phyloP scores from a whole-genome alignment of 2,113 vertebrate genomes.

The Rhea pennata region DNA sequence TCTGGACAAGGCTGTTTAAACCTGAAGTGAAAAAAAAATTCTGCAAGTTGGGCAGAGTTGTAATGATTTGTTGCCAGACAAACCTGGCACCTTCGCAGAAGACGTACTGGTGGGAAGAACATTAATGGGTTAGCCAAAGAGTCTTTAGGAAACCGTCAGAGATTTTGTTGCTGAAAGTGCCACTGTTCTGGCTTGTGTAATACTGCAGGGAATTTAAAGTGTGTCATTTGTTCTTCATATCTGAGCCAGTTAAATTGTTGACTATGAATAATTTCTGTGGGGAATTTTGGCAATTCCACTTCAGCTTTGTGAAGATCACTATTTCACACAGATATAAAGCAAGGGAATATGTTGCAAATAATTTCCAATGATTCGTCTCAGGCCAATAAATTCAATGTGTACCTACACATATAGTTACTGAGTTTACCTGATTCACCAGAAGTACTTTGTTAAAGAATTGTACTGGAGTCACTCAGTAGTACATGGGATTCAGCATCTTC shows the following conservation, averaged over 20 bases:
- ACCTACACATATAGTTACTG: not conserved
- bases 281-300: not conserved
- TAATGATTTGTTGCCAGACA: rapidly evolving
- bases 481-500: not conserved
- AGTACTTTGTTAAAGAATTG: not conserved
- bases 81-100: not conserved
- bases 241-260: not conserved
- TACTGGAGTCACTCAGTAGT: not conserved
- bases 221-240: not conserved
- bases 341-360: not conserved
- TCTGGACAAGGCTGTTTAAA: not conserved
- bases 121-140: not conserved
- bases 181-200: not conserved
- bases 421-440: not conserved
- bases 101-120: not conserved
- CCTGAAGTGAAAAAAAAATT: not conserved
- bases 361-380: not conserved
- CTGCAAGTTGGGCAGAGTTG: not conserved
- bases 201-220: not conserved
- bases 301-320: not conserved
- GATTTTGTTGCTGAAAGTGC: not conserved
- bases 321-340: not conserved
- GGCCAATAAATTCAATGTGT: not conserved
- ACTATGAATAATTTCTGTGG: not conserved
- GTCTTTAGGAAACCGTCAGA: not conserved